phyloP scores from a whole-genome alignment of 2,113 vertebrate species.

The Hassar affinis region DNA sequence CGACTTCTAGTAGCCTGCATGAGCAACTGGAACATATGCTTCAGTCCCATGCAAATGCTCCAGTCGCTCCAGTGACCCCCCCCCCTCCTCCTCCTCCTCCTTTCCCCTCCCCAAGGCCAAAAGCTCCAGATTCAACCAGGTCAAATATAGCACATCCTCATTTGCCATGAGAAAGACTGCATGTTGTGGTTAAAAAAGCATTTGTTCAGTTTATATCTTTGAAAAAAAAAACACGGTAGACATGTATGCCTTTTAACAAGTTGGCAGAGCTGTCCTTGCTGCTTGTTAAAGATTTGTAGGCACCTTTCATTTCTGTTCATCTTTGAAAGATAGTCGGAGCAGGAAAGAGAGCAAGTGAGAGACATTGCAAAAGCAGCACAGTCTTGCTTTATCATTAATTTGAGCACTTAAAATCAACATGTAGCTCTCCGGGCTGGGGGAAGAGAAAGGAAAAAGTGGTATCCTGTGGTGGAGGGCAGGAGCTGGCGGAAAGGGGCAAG shows the following conservation, averaged over 20 bases:
- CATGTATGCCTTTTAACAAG: neutral
- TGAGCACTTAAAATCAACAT: neutral
- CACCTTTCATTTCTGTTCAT: neutral
- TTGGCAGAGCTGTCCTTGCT: neutral
- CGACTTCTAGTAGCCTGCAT: constrained; percentile 73
- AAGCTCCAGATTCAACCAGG: constrained; percentile 33
- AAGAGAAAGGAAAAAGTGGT: constrained; percentile 18
- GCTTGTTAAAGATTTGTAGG: neutral
- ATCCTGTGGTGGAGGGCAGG: constrained; percentile 53
- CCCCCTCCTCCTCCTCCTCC: neutral
- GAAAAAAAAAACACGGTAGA: neutral
- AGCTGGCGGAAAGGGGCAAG: constrained; percentile 19
- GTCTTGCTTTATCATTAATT: neutral
- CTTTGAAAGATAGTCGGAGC: too few species aligned
- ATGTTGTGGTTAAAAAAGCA: neutral
- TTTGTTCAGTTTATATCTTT: neutral
- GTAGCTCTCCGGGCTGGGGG: neutral
- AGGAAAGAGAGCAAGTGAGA: neutral
- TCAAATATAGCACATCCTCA: constrained; percentile 28
- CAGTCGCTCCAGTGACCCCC: constrained; percentile 52
- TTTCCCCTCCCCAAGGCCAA: neutral
- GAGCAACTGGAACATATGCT: constrained; percentile 59
- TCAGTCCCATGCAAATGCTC: constrained; percentile 57
- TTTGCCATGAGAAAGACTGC: neutral
- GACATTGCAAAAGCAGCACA: neutral